Evolutionary conservation across 1,140 invertebrate species (phyloP).

Genomic region (Ceratitis capitata): DNA sequence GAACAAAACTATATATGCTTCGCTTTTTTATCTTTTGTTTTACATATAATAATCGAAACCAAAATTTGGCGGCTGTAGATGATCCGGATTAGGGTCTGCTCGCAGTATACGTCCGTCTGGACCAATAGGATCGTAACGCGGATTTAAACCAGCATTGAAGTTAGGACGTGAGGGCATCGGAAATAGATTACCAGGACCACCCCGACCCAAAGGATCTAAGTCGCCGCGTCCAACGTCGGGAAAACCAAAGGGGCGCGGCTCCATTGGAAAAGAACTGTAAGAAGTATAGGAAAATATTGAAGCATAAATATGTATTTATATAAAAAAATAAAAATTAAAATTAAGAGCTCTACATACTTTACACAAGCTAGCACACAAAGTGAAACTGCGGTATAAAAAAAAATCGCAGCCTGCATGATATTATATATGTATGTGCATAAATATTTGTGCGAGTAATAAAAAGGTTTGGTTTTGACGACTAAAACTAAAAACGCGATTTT

Average conservation of each 20-base stretch:
- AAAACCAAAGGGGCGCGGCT: conserved; percentile 60
- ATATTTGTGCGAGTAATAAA: no score
- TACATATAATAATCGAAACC: conserved; percentile 53
- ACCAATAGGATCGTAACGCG: conserved; percentile 84
- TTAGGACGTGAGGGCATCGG: conserved; percentile 64
- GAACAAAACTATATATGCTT: neutral
- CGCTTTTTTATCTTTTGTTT: neutral
- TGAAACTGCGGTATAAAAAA: neutral
- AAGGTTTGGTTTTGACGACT: no score
- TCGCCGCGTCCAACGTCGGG: conserved; percentile 75
- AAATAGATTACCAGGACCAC: conserved; percentile 79
- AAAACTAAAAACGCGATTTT: no score
- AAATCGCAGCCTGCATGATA: no score
- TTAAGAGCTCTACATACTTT: neutral
- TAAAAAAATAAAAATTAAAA: neutral
- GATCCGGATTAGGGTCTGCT: conserved; percentile 75
- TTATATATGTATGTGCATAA: no score
- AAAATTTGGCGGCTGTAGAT: conserved; percentile 70
- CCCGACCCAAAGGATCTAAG: conserved; percentile 76
- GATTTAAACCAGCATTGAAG: conserved; percentile 66
- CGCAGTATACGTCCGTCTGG: conserved; percentile 69
- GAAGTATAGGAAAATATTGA: neutral
- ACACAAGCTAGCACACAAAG: neutral
- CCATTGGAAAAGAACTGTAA: conserved; percentile 37
- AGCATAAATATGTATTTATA: neutral